Evolutionary conservation across 2,113 vertebrate species (phyloP).

Genomic region (Anser cygnoides): DNA sequence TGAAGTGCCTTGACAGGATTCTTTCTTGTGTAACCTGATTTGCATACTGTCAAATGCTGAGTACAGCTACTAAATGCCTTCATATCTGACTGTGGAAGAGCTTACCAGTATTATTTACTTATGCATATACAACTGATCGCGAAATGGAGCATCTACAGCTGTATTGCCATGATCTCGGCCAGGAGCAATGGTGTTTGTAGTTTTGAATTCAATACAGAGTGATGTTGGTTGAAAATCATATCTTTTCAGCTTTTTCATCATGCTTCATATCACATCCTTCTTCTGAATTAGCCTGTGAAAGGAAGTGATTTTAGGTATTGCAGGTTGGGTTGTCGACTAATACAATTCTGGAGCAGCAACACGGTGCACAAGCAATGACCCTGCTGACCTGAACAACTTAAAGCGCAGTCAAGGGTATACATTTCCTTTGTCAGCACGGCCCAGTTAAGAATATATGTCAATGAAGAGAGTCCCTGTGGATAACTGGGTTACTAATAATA

Average conservation of each 20-base stretch:
- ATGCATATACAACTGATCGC: not conserved
- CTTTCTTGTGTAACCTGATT: not conserved
- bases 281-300: not conserved
- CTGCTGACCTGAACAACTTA: slow-evolving; percentile 31
- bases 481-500: slow-evolving; percentile 66
- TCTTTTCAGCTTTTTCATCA: not conserved
- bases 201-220: not conserved
- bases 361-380: not conserved
- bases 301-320: not conserved
- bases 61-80: not conserved
- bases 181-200: not conserved
- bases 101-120: slow-evolving; percentile 33
- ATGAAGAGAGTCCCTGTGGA: slow-evolving; percentile 15
- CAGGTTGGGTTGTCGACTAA: not conserved
- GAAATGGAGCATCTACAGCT: slow-evolving; percentile 17
- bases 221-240: not conserved
- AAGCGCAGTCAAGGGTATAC: not conserved
- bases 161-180: not conserved
- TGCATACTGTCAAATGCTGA: not conserved
- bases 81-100: not conserved
- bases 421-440: not conserved
- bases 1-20: not conserved
- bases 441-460: slow-evolving; percentile 37
- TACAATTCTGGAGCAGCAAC: not conserved
- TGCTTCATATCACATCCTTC: not conserved